Conservation (phyloP, 2,797 vertebrate species). For the Semaprochilodus insignis region DNA sequence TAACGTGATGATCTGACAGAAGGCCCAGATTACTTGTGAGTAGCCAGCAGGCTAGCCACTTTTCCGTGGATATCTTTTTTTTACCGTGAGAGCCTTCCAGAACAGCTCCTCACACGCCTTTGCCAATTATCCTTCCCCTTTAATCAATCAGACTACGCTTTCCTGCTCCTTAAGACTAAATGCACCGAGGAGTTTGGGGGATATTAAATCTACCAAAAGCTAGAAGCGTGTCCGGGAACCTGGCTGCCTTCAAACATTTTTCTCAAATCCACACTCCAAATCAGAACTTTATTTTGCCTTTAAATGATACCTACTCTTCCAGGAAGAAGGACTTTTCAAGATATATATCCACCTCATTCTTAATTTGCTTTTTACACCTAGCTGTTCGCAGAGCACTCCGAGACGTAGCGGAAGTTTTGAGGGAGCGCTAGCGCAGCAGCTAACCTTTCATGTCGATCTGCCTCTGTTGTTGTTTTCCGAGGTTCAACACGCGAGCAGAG, state of each 20-base stretch:
- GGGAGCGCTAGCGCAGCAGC: neutral
- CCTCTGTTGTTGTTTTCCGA: neutral
- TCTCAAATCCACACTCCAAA: neutral
- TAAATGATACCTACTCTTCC: neutral
- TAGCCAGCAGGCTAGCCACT: slow-evolving; percentile 36
- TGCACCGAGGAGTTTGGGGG: slow-evolving; percentile 4
- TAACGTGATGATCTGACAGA: slow-evolving; percentile 18
- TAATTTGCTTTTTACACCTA: neutral
- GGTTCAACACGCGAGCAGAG: slow-evolving; percentile 2
- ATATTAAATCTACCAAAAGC: slow-evolving; percentile 19
- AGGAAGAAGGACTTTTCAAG: neutral
- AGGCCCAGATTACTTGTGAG: slow-evolving; percentile 33
- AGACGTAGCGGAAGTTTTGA: neutral
- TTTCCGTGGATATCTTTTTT: neutral
- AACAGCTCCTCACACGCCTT: slow-evolving; percentile 2
- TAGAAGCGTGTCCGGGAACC: neutral
- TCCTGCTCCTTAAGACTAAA: neutral
- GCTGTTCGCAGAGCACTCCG: neutral
- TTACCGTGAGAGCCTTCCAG: neutral
- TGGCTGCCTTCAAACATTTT: neutral
- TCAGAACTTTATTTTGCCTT: neutral
- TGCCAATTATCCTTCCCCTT: slow-evolving; percentile 9
- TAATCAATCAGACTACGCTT: slow-evolving; percentile 8
- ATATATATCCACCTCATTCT: neutral
- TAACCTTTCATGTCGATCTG: neutral